Percentiles rank a stretch among this genome's conserved stretches.
Conservation (phyloP, 2,113 vertebrate genomes). For the Rhinolophus sinicus region DNA sequence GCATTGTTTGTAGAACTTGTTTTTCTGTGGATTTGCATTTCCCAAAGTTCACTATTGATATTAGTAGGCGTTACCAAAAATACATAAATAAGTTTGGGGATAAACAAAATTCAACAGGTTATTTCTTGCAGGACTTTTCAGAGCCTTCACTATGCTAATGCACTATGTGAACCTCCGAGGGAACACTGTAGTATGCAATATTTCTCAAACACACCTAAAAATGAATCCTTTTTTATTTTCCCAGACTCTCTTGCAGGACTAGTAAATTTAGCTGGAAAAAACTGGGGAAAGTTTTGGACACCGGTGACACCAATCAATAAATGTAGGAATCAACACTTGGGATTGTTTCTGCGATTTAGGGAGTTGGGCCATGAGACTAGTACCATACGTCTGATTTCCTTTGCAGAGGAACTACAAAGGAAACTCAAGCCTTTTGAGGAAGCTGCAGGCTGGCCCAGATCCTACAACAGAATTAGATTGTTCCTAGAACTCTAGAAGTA, state of each 20-base stretch:
- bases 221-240: background rate
- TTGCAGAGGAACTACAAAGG: background rate
- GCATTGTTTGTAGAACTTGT: background rate
- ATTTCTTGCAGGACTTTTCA: background rate
- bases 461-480: background rate
- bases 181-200: background rate
- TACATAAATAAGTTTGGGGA: background rate
- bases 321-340: background rate
- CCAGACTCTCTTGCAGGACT: background rate
- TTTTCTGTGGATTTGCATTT: background rate
- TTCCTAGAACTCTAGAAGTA: slow-evolving; percentile 46
- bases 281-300: background rate
- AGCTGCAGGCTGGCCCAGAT: slow-evolving; percentile 35
- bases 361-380: background rate
- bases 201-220: background rate
- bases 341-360: background rate
- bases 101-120: background rate
- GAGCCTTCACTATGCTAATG: background rate
- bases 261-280: background rate
- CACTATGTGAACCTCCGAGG: background rate
- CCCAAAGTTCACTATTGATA: background rate
- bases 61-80: background rate
- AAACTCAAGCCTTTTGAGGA: background rate
- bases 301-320: background rate
- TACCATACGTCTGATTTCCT: background rate